phyloP scores from a whole-genome alignment of 2,113 vertebrate genomes.

The Ictalurus punctatus region DNA sequence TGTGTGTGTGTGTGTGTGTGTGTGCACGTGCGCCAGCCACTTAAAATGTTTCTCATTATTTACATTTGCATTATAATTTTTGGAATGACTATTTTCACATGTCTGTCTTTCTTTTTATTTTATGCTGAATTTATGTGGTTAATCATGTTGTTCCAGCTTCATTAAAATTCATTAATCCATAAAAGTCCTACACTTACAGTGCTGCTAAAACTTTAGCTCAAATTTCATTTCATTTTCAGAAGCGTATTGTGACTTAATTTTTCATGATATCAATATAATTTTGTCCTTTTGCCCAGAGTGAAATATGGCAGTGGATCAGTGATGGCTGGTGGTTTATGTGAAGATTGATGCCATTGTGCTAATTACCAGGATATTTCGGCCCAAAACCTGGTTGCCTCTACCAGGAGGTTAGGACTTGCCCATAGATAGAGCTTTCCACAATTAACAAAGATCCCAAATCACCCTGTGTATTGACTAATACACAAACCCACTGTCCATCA shows the following conservation, averaged over 20 bases:
- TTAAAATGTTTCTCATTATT: background rate
- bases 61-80: background rate
- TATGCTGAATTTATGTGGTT: background rate
- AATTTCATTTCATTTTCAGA: background rate
- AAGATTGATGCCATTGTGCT: background rate
- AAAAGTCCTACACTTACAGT: background rate
- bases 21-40: too few species aligned
- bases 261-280: background rate
- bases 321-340: background rate
- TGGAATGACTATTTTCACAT: background rate
- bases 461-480: background rate
- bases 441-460: background rate
- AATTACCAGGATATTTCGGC: background rate
- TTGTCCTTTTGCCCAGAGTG: background rate
- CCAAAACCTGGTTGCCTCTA: background rate
- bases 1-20: too few species aligned
- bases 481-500: background rate
- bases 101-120: background rate
- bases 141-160: background rate
- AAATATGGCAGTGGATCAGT: background rate
- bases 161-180: background rate
- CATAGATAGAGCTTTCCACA: background rate
- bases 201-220: background rate
- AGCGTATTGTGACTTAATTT: background rate
- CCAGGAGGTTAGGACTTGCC: background rate